These are phyloP conservation scores for Torymus tubicola DNA, from an alignment of 2,888 invertebrate species.

Conservation along the genomic window DNA sequence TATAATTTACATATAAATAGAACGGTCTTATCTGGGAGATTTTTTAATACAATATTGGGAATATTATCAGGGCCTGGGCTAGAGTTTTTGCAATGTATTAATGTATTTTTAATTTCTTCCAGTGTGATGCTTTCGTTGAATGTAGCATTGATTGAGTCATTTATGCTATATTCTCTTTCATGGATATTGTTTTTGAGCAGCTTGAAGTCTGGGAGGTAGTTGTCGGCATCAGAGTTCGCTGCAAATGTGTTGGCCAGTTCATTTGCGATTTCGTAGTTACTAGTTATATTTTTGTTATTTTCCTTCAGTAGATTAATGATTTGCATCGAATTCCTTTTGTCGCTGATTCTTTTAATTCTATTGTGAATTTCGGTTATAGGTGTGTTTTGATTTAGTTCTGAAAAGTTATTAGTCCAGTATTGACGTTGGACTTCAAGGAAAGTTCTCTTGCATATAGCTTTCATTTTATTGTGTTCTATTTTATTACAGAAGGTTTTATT, in stretches of 20 bases:
- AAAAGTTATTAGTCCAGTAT: too few relatives aligned
- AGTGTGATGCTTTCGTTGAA: too few relatives aligned
- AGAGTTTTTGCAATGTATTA: background rate
- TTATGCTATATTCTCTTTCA: too few relatives aligned
- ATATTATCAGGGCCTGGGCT: too few relatives aligned
- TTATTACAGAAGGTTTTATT: constrained; percentile 42
- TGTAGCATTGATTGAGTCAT: background rate
- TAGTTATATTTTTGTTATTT: background rate
- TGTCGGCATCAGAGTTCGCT: constrained; percentile 37
- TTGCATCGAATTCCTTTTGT: background rate
- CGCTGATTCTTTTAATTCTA: background rate
- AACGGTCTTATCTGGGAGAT: background rate
- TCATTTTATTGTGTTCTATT: constrained; percentile 33
- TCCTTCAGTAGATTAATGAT: background rate
- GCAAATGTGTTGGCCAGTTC: constrained; percentile 30
- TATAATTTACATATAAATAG: background rate
- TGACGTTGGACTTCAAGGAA: too few relatives aligned
- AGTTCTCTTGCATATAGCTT: constrained; percentile 18
- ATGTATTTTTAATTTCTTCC: background rate
- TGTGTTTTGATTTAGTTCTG: too few relatives aligned
- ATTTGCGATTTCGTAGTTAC: constrained; percentile 45
- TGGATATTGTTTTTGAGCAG: too few relatives aligned
- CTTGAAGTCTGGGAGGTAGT: constrained; percentile 4
- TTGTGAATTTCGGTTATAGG: background rate
- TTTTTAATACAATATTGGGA: constrained; percentile 14